These are phyloP conservation scores for Fragum whitleyi DNA, from an alignment of 2,888 invertebrate genomes.

Conservation along the genomic window DNA sequence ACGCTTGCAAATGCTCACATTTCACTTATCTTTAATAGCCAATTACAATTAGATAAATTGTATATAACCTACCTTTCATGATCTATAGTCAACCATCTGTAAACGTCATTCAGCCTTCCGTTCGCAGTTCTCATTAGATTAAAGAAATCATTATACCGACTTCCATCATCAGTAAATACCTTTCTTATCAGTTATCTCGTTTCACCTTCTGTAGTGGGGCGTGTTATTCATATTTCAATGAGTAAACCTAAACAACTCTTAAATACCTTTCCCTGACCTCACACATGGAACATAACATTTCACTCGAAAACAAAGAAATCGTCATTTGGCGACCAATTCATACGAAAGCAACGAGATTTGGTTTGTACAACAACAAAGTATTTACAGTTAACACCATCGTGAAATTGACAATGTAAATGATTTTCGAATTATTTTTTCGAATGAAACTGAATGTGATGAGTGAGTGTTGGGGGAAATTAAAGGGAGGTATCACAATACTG, in stretches of 20 bases:
- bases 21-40: neutral
- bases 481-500: too few species aligned
- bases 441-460: too few species aligned
- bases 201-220: conserved; percentile 5
- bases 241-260: conserved; percentile 1
- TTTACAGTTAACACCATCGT: too few species aligned
- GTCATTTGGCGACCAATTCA: too few species aligned
- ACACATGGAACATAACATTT: neutral
- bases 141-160: neutral
- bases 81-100: neutral
- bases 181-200: neutral
- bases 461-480: too few species aligned
- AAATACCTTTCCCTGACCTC: neutral
- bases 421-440: too few species aligned
- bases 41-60: neutral
- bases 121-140: neutral
- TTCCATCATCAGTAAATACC: conserved; percentile 10
- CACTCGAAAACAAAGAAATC: too few species aligned
- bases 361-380: too few species aligned
- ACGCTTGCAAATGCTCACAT: neutral
- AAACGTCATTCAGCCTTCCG: neutral
- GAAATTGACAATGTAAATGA: too few species aligned
- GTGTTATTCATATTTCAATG: conserved; percentile 23
- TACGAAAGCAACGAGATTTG: too few species aligned
- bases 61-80: neutral